Evolutionary conservation across 1,140 invertebrate genomes (phyloP).

Genomic region (Cataglyphis hispanica): DNA sequence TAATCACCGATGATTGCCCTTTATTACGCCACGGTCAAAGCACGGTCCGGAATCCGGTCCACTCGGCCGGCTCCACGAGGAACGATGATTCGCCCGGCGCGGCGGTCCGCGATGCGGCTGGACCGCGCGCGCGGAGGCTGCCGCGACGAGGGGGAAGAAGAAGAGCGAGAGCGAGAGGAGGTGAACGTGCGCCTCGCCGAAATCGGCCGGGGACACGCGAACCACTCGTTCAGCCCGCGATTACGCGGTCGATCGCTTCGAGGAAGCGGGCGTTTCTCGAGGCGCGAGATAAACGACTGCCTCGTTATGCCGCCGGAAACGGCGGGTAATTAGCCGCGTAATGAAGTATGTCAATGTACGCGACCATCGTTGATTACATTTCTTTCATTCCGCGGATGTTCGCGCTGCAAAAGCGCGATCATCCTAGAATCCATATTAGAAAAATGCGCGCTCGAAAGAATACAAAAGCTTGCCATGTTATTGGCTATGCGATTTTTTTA

Average conservation of each 20-base stretch:
- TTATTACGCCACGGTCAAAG: constrained; percentile 84
- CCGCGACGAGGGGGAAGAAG: background rate
- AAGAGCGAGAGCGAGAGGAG: background rate
- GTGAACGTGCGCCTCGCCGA: background rate
- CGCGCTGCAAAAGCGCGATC: too few relatives aligned
- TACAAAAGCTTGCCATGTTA: background rate
- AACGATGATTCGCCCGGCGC: constrained; percentile 70
- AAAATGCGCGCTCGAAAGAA: background rate
- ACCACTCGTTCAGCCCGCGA: constrained; percentile 68
- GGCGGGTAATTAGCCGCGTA: constrained; percentile 50
- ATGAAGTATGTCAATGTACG: constrained; percentile 58
- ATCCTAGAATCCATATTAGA: background rate
- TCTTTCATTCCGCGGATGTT: background rate
- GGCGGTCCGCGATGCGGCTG: constrained; percentile 57
- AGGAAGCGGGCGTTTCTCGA: constrained; percentile 60
- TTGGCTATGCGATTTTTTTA: background rate
- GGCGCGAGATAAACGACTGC: constrained; percentile 36
- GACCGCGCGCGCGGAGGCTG: constrained; percentile 28
- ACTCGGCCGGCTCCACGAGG: constrained; percentile 60
- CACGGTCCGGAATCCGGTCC: constrained; percentile 82
- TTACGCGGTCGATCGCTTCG: constrained; percentile 59
- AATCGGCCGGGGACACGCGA: constrained; percentile 68
- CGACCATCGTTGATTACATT: constrained; percentile 3
- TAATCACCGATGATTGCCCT: constrained; percentile 85
- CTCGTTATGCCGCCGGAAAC: constrained; percentile 38